Base-by-base conservation (phyloP, 2,888 invertebrate species). In the Thumatha senex region DNA sequence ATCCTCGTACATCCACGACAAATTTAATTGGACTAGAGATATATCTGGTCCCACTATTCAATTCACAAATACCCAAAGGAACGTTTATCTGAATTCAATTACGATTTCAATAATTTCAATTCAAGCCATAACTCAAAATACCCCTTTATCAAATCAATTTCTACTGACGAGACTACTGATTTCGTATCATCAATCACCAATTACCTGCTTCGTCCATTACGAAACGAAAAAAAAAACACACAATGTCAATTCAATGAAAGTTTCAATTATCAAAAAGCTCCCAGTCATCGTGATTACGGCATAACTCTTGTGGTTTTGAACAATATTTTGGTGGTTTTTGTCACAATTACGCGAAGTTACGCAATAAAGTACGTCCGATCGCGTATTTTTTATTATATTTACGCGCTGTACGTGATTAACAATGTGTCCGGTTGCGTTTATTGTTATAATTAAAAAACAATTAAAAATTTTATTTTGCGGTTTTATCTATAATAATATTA, bases 401-500 rank as follows among this genome's bases (percentile, higher is more conserved):
- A 40, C 51, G 56, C 63, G 18, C 51, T 54, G 44, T 45, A 59
- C 56, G 60, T 66, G 66, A 62, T 44, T 56, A 69, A 69, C 60
- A n/a, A 56, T 45, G 56, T 51, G 46, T 58, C 54, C 60, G 63
- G 58, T 58, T 56, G 45, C 44, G 42, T 53, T 57, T 15, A 7
- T n/a, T n/a, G n/a, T n/a, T n/a, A n/a, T n/a, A n/a, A n/a, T n/a
- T 24, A 24, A 24, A 24, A 4, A 24, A 5, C 5, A 4, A 24
- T 24, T 24, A 24, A 24, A 24, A 24, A n/a, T n/a, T n/a, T n/a
- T n/a, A 24, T 24, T 24, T 24, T 24, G 18, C 5, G 18, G n/a
- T n/a, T n/a, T n/a, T n/a, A n/a, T n/a, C n/a, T n/a, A 24, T 24
- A 24, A 24, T 24, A 24, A 24, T 24, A n/a, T n/a, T n/a, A n/a